Evolutionary conservation across 1,140 invertebrate species (phyloP).

Genomic region (Tetramorium simillimum): DNA sequence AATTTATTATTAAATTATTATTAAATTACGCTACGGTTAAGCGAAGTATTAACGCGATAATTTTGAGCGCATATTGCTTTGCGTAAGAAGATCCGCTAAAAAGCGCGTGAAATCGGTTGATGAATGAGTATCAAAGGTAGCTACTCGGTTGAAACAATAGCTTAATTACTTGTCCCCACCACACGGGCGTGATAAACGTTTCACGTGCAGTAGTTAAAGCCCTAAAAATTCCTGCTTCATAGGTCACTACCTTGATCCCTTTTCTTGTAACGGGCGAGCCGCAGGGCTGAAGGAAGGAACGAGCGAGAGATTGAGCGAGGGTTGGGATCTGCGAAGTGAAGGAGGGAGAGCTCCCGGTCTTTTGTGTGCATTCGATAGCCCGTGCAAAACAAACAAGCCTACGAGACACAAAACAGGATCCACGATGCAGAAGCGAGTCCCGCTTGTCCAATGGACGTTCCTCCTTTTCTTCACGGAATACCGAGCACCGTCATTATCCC

Average conservation of each 20-base stretch:
- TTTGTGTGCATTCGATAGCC: constrained; percentile 78
- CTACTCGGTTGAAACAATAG: not conserved
- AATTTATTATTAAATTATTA: not conserved
- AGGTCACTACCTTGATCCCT: constrained; percentile 6
- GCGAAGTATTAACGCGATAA: not conserved
- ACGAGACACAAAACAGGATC: constrained; percentile 74
- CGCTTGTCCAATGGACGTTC: constrained; percentile 71
- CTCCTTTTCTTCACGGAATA: constrained; percentile 74
- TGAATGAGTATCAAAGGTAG: not conserved
- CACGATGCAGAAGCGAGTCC: constrained; percentile 62
- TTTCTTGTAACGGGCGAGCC: constrained; percentile 31
- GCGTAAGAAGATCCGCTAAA: not conserved
- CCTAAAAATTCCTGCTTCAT: constrained; percentile 38
- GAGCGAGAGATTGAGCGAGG: constrained; percentile 45
- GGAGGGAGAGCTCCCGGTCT: constrained; percentile 49
- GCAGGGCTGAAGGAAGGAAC: not conserved
- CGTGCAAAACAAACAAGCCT: constrained; percentile 78
- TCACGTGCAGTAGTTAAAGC: constrained; percentile 1
- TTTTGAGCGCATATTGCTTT: not conserved
- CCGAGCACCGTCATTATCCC: constrained; percentile 75
- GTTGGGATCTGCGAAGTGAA: constrained; percentile 24
- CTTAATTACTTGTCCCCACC: not conserved
- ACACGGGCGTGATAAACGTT: constrained; percentile 14
- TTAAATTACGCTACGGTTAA: not conserved
- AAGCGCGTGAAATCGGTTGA: constrained; percentile 2